Percentiles rank a stretch among this genome's conserved stretches.
Conservation (phyloP, 2,797 vertebrate species). For the Scarus forsteni region DNA sequence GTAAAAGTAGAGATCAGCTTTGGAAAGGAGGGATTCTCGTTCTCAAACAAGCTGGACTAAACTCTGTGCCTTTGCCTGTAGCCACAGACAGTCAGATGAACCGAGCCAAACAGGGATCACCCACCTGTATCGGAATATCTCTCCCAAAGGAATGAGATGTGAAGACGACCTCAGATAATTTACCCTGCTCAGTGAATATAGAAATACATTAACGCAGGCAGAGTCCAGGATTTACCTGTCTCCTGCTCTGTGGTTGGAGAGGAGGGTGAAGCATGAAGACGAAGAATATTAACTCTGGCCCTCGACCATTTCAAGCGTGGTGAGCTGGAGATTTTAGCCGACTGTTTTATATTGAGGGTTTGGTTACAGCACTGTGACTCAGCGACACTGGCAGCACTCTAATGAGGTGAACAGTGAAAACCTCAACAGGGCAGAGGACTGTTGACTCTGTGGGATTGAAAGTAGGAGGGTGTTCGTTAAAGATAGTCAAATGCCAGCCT, state of each 20-base stretch:
- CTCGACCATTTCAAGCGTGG: not conserved
- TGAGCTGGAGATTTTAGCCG: not conserved
- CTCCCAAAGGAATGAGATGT: too few relatives aligned
- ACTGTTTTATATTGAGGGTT: constrained; percentile 5
- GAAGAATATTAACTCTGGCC: constrained; percentile 2
- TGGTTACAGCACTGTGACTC: constrained; percentile 15
- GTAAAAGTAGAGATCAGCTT: too few relatives aligned
- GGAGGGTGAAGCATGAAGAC: not conserved
- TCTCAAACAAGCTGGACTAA: too few relatives aligned
- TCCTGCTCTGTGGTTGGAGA: not conserved
- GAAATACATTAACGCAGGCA: not conserved
- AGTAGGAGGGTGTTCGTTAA: not conserved
- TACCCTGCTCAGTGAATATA: not conserved
- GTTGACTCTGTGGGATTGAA: not conserved
- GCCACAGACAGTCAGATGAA: too few relatives aligned
- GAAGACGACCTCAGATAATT: not conserved
- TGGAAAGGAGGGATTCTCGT: too few relatives aligned
- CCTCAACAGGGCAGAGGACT: not conserved
- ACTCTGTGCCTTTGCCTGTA: too few relatives aligned
- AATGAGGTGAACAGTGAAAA: constrained; percentile 25
- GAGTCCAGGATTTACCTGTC: not conserved
- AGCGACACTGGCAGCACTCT: constrained; percentile 2
- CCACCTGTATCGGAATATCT: too few relatives aligned
- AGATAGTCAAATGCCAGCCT: too few relatives aligned
- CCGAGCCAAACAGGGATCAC: too few relatives aligned